Evolutionary conservation across 2,797 vertebrate genomes (phyloP).

Genomic region (Lerista edwardsae): DNA sequence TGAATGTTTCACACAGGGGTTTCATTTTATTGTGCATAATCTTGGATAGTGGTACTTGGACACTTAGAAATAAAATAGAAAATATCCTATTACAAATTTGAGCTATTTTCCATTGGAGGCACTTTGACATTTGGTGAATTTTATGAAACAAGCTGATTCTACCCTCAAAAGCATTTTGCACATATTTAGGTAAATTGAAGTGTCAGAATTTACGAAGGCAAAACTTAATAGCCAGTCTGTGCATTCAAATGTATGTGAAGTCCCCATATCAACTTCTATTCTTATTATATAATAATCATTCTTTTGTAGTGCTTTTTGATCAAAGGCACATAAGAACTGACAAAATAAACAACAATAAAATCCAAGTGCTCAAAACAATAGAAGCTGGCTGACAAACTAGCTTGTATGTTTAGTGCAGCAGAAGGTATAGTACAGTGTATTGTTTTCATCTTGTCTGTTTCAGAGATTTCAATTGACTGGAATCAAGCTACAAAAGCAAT

Average conservation of each 20-base stretch:
- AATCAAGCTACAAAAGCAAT: not conserved
- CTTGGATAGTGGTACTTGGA: not conserved
- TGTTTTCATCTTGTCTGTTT: too few relatives aligned
- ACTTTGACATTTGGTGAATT: too few relatives aligned
- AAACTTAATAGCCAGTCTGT: not conserved
- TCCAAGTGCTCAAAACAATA: too few relatives aligned
- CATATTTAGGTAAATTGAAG: not conserved
- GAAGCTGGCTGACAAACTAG: not conserved
- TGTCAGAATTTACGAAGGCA: not conserved
- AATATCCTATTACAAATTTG: not conserved
- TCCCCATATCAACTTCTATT: too few relatives aligned
- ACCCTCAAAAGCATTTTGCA: too few relatives aligned
- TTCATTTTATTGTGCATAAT: not conserved
- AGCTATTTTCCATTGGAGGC: not conserved
- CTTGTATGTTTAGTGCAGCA: not conserved
- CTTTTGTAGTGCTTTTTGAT: too few relatives aligned
- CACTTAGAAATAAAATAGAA: not conserved
- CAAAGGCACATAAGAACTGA: too few relatives aligned
- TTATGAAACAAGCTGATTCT: too few relatives aligned
- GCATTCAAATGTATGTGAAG: not conserved
- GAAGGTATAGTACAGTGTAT: not conserved
- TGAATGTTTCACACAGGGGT: too few relatives aligned
- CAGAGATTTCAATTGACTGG: too few relatives aligned
- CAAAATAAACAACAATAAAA: too few relatives aligned
- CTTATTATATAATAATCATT: too few relatives aligned